Evolutionary conservation across 1,140 invertebrate genomes (phyloP).

Genomic region (Acromyrmex echinatior): DNA sequence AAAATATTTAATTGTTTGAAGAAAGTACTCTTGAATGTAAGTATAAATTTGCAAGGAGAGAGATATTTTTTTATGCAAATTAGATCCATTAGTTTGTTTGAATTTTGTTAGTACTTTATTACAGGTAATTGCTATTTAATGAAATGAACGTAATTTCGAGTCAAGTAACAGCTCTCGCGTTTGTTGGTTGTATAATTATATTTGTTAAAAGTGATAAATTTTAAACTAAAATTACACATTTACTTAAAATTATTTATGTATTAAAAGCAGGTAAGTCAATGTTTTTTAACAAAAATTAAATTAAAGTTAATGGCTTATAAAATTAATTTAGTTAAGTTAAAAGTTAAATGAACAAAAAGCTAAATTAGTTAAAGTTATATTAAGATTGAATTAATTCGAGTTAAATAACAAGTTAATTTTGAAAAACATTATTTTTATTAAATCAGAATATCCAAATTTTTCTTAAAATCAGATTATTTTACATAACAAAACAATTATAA

Average conservation of each 20-base stretch:
- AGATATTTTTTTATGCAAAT: background rate
- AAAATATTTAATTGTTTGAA: constrained; percentile 8
- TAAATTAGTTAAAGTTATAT: no score
- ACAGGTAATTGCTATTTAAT: constrained; percentile 13
- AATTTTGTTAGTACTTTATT: background rate
- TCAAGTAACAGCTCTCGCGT: background rate
- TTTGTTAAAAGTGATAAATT: background rate
- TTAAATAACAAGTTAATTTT: no score
- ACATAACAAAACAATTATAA: no score
- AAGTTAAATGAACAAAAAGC: no score
- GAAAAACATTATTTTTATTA: no score
- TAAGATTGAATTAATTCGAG: no score
- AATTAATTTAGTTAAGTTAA: no score
- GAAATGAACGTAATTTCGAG: constrained; percentile 18
- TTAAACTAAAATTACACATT: background rate
- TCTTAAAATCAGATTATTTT: no score
- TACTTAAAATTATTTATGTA: background rate
- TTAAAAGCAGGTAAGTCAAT: background rate
- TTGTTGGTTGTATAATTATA: constrained; percentile 16
- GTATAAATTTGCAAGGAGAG: background rate
- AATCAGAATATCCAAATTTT: no score
- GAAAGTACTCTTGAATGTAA: background rate
- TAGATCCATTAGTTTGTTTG: background rate
- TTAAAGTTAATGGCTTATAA: no score
- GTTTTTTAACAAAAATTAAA: no score